These are phyloP conservation scores for Trematocara zebra DNA, from an alignment of 2,113 vertebrate genomes.

Conservation along the genomic window DNA sequence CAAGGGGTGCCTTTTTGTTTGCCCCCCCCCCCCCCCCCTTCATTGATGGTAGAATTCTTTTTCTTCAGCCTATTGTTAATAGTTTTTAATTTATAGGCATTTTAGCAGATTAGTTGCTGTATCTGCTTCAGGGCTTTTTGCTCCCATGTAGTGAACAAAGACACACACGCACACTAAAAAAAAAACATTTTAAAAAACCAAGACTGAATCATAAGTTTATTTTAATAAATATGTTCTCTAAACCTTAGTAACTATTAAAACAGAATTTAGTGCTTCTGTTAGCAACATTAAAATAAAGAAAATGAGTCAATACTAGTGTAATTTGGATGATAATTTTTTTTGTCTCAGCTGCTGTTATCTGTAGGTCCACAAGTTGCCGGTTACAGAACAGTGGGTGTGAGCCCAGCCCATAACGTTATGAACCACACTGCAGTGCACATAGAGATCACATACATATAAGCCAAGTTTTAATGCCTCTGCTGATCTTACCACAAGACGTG, in stretches of 20 bases:
- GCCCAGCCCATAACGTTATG: neutral
- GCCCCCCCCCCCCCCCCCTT: neutral
- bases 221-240: neutral
- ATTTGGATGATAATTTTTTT: no score
- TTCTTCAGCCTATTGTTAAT: neutral
- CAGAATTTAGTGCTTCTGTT: neutral
- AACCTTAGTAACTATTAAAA: neutral
- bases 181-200: neutral
- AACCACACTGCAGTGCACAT: neutral
- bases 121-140: neutral
- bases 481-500: neutral
- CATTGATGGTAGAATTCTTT: neutral
- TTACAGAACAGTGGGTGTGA: neutral
- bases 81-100: neutral
- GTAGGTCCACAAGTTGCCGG: neutral
- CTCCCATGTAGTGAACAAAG: neutral
- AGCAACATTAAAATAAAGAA: neutral
- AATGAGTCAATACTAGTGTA: neutral
- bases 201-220: neutral
- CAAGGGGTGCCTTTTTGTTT: no score
- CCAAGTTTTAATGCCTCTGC: neutral
- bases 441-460: neutral
- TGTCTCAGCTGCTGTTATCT: constrained; percentile 18
- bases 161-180: neutral
- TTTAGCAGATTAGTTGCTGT: neutral